phyloP scores from a whole-genome alignment of 2,113 vertebrate species.

The Callaeas wilsoni region DNA sequence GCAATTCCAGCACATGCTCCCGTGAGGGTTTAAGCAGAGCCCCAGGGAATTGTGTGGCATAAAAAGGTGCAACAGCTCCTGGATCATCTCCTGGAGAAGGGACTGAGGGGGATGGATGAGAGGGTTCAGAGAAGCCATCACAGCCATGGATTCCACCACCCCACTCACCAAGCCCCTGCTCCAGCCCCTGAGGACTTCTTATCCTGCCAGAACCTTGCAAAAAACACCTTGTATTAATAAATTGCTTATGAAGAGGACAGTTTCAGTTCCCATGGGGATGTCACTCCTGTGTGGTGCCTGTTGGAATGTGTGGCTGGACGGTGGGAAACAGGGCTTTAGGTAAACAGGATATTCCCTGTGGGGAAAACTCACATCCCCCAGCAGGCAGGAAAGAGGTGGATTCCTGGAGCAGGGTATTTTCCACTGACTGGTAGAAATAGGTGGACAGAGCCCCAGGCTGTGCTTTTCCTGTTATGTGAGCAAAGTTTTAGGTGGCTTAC shows the following conservation, averaged over 20 bases:
- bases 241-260: not conserved
- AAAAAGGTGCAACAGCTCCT: not conserved
- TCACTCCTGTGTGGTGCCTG: not conserved
- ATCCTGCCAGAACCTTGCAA: not conserved
- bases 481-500: not conserved
- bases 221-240: not conserved
- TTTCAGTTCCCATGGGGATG: not conserved
- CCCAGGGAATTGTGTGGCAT: not conserved
- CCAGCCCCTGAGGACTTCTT: not conserved
- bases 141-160: not conserved
- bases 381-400: not conserved
- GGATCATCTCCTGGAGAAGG: not conserved
- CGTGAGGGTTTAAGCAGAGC: not conserved
- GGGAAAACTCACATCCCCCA: not conserved
- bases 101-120: not conserved
- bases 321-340: not conserved
- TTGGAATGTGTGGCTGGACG: not conserved
- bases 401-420: slow-evolving; percentile 4
- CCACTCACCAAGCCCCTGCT: not conserved
- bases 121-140: not conserved
- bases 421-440: not conserved
- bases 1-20: accelerated
- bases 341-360: slow-evolving; percentile 19
- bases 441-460: not conserved
- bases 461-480: slow-evolving; percentile 36